phyloP scores from a whole-genome alignment of 1,140 invertebrate genomes.

The Drosophila kurseongensis region DNA sequence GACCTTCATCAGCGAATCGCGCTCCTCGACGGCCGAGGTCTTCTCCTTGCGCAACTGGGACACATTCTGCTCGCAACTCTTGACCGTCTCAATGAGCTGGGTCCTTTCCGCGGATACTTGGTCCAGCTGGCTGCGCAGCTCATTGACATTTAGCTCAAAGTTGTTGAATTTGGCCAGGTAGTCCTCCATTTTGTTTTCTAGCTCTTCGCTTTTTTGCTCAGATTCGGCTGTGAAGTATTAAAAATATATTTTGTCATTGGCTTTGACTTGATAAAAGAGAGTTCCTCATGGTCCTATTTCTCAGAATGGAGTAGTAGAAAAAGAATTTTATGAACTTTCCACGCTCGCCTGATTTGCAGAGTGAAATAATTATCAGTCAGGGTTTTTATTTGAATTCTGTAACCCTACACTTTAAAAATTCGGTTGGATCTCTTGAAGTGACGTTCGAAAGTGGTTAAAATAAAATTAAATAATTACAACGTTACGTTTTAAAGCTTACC shows the following conservation, averaged over 20 bases:
- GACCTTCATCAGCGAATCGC: constrained; percentile 89
- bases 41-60: constrained; percentile 86
- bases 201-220: constrained; percentile 86
- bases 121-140: constrained; percentile 87
- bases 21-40: constrained; percentile 89
- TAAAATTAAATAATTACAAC: too few relatives aligned
- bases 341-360: too few relatives aligned
- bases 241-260: background rate
- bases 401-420: too few relatives aligned
- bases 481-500: too few relatives aligned
- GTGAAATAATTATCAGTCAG: too few relatives aligned
- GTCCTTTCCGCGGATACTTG: constrained; percentile 87
- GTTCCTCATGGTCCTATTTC: too few relatives aligned
- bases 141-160: constrained; percentile 87
- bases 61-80: constrained; percentile 86
- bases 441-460: too few relatives aligned
- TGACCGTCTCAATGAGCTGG: constrained; percentile 87
- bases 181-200: constrained; percentile 88
- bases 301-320: too few relatives aligned
- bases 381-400: too few relatives aligned
- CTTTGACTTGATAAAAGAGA: too few relatives aligned
- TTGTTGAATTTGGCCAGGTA: constrained; percentile 87
- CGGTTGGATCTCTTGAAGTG: too few relatives aligned
- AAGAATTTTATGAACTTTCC: too few relatives aligned
- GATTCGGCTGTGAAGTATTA: constrained; percentile 80